A percentile compares a stretch with the other conserved stretches of the same genome.
Conservation (phyloP, 2,113 vertebrate species). For the Vulpes ferrilata region DNA sequence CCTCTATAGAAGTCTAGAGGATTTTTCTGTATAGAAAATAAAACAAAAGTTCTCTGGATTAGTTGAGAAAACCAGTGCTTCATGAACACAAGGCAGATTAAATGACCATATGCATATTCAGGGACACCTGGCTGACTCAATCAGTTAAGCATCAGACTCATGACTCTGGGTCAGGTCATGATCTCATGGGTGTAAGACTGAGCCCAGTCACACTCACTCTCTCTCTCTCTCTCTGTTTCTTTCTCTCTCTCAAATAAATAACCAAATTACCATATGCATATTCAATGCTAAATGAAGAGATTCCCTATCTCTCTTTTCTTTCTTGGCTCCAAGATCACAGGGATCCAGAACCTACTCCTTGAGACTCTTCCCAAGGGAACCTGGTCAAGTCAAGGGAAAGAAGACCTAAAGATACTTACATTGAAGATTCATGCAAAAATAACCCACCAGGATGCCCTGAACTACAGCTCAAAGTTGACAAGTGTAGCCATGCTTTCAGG, state of each 20-base stretch:
- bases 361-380: not conserved
- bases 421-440: not conserved
- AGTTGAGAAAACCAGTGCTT: not conserved
- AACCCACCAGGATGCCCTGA: not conserved
- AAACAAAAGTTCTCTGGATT: not conserved
- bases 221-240: not conserved
- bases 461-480: not conserved
- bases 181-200: not conserved
- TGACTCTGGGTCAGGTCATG: not conserved
- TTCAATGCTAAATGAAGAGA: not conserved
- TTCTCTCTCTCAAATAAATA: not conserved
- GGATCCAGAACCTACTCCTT: not conserved
- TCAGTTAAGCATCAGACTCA: not conserved
- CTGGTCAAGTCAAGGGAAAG: not conserved
- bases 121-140: not conserved
- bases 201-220: not conserved
- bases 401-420: not conserved
- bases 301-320: not conserved
- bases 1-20: not conserved
- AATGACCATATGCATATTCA: not conserved
- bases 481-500: not conserved
- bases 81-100: not conserved
- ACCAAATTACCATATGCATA: not conserved
- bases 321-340: not conserved
- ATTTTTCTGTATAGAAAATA: not conserved